Evolutionary conservation across 2,888 invertebrate species (phyloP).

Genomic region (Eudemis profundana): DNA sequence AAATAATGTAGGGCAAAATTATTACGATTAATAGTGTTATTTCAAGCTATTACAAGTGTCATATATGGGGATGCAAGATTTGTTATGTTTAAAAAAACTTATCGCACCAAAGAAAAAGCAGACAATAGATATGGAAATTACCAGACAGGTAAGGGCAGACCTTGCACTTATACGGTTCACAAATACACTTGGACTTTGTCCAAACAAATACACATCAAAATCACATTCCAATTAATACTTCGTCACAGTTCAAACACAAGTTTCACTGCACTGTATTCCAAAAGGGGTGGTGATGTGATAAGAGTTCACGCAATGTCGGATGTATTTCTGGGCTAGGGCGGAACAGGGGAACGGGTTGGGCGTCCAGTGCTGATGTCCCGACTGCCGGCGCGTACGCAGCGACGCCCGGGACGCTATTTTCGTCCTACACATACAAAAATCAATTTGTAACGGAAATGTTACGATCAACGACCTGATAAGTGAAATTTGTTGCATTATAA

Average conservation of each 20-base stretch:
- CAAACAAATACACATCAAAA: slow-evolving; percentile 61
- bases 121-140: slow-evolving; percentile 54
- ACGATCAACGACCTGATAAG: slow-evolving; percentile 83
- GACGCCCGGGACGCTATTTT: slow-evolving; percentile 82
- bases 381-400: slow-evolving; percentile 61
- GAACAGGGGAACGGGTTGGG: slow-evolving; percentile 58
- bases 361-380: slow-evolving; percentile 51
- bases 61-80: background rate
- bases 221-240: slow-evolving; percentile 55
- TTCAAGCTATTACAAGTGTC: background rate
- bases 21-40: too few relatives aligned
- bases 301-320: slow-evolving; percentile 54
- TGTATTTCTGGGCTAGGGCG: slow-evolving; percentile 61
- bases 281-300: slow-evolving; percentile 49
- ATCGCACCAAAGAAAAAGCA: background rate
- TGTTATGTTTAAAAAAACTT: background rate
- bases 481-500: slow-evolving; percentile 33
- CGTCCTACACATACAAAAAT: slow-evolving; percentile 81
- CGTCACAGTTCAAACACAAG: slow-evolving; percentile 48
- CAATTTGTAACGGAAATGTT: slow-evolving; percentile 81
- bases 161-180: slow-evolving; percentile 64
- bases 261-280: slow-evolving; percentile 43
- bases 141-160: slow-evolving; percentile 61
- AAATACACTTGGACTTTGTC: slow-evolving; percentile 69
- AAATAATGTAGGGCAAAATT: too few relatives aligned